Evolutionary conservation across 2,888 invertebrate genomes (phyloP).

Genomic region (Cephus runcator): DNA sequence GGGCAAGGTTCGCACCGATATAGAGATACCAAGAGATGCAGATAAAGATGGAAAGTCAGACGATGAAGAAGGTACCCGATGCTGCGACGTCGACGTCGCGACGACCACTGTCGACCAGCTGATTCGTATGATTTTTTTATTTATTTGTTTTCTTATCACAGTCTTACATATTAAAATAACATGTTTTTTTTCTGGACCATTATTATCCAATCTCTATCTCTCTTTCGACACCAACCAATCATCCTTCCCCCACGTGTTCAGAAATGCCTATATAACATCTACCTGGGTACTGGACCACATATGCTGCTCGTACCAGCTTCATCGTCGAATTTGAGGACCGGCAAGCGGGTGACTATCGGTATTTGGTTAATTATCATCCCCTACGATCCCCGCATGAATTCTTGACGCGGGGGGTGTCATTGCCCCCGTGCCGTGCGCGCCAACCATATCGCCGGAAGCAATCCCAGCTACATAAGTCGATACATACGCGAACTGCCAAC

Average conservation of each 20-base stretch:
- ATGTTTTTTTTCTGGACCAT: not conserved
- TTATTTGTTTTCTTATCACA: not conserved
- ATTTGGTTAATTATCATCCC: slow-evolving; percentile 65
- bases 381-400: slow-evolving; percentile 59
- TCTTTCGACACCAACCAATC: not conserved
- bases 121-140: not conserved
- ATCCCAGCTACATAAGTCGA: slow-evolving; percentile 49
- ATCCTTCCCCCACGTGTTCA: not conserved
- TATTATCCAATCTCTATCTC: not conserved
- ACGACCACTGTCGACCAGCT: not conserved
- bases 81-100: slow-evolving; percentile 8
- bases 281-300: not conserved
- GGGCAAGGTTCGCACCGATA: not conserved
- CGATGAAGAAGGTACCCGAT: slow-evolving; percentile 4
- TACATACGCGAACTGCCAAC: not conserved
- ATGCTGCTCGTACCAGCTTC: not conserved
- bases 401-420: slow-evolving; percentile 63
- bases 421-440: slow-evolving; percentile 60
- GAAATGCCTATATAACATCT: not conserved
- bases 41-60: slow-evolving; percentile 20
- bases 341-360: slow-evolving; percentile 60
- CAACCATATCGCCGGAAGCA: slow-evolving; percentile 61
- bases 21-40: not conserved
- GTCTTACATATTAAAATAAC: not conserved
- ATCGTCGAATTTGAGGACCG: not conserved